Conservation (phyloP, 2,797 vertebrate species). For the Peromyscus nudipes region DNA sequence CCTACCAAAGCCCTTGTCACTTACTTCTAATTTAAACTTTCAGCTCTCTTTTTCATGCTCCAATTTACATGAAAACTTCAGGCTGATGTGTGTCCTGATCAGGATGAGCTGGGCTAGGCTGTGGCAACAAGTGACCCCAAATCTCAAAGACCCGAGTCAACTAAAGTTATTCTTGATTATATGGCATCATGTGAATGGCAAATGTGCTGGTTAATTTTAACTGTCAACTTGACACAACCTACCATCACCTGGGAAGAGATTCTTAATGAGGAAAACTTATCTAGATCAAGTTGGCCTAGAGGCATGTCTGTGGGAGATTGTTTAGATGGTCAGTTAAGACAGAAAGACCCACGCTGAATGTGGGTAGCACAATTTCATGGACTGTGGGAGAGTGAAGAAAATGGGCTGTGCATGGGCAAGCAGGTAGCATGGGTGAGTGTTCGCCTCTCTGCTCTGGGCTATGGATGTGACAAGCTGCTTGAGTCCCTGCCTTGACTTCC, state of each 20-base stretch:
- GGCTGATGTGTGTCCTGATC: fast-evolving
- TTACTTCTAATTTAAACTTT: background rate
- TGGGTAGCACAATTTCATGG: no score
- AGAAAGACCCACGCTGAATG: background rate
- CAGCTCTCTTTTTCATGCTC: background rate
- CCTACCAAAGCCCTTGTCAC: fast-evolving
- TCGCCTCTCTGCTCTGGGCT: background rate
- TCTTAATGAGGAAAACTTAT: background rate
- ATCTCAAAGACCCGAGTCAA: no score
- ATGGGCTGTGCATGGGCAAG: background rate
- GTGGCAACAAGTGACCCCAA: no score
- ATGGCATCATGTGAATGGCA: fast-evolving
- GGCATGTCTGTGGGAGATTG: background rate
- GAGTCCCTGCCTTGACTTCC: background rate
- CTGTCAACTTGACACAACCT: background rate
- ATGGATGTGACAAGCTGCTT: background rate
- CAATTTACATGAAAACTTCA: background rate
- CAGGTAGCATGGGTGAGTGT: no score
- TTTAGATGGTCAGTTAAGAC: background rate
- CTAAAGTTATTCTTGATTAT: background rate
- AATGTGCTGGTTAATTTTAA: background rate
- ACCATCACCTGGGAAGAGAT: background rate
- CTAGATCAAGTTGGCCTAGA: background rate
- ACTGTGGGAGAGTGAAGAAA: background rate
- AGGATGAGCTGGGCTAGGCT: background rate